These are phyloP conservation scores for Drosophila macrospina DNA, from an alignment of 2,888 invertebrate genomes.

Conservation along the genomic window DNA sequence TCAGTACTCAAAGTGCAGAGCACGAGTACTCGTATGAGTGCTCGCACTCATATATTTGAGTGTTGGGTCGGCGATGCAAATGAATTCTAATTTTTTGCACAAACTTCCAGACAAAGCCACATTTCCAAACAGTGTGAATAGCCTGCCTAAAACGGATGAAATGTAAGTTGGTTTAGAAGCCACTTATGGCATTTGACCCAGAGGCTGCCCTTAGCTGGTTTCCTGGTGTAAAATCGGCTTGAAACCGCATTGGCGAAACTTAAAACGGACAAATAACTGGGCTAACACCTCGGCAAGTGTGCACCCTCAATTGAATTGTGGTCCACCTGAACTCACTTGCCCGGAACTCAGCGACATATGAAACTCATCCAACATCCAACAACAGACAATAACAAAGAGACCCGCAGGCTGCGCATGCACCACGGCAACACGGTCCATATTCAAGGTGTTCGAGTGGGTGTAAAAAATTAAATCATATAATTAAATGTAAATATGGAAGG, in stretches of 20 bases:
- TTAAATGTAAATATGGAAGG: slow-evolving; percentile 40
- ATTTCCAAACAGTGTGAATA: slow-evolving; percentile 40
- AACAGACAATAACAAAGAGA: neutral
- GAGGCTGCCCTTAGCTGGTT: neutral
- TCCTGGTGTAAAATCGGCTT: slow-evolving; percentile 4
- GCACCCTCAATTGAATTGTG: slow-evolving; percentile 58
- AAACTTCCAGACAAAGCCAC: slow-evolving; percentile 62
- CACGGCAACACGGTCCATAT: slow-evolving; percentile 5
- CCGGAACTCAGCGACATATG: slow-evolving; percentile 22
- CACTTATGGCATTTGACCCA: slow-evolving; percentile 5
- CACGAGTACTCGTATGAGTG: slow-evolving; percentile 8
- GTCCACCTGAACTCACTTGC: slow-evolving; percentile 39
- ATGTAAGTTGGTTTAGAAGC: slow-evolving; percentile 14
- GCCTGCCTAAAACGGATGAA: slow-evolving; percentile 21
- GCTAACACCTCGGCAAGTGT: slow-evolving; percentile 57
- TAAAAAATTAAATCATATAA: slow-evolving; percentile 45
- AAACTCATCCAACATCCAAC: slow-evolving; percentile 35
- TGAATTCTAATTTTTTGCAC: slow-evolving; percentile 74
- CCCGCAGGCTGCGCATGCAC: slow-evolving; percentile 24
- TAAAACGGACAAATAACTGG: slow-evolving; percentile 25
- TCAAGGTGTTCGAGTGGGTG: neutral
- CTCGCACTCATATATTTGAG: slow-evolving; percentile 47
- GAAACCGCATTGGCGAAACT: slow-evolving; percentile 5
- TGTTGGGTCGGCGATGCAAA: slow-evolving; percentile 60
- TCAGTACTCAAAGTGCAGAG: slow-evolving; percentile 28